phyloP scores from a whole-genome alignment of 2,797 vertebrate species.

The Myripristis murdjan region DNA sequence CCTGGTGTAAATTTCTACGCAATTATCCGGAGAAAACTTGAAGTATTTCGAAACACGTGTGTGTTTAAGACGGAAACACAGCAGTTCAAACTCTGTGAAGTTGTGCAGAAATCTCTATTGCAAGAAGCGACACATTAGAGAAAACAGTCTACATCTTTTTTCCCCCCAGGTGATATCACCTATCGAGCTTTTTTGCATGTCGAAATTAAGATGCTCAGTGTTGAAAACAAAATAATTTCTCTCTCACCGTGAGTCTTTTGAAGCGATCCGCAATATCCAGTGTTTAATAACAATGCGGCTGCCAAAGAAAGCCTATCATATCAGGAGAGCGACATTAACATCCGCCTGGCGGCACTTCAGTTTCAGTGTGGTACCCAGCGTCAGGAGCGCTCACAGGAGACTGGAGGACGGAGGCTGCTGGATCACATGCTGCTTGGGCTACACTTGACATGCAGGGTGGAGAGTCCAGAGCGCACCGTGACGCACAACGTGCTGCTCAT shows the following conservation, averaged over 20 bases:
- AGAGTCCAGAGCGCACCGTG: conserved; percentile 68
- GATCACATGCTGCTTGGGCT: conserved; percentile 76
- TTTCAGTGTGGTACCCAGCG: conserved; percentile 43
- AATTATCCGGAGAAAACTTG: conserved; percentile 6
- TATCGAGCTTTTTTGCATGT: not conserved
- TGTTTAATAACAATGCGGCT: conserved; percentile 10
- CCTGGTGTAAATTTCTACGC: not conserved
- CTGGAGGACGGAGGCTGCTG: conserved; percentile 56
- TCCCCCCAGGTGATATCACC: not conserved
- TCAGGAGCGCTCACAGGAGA: conserved; percentile 63
- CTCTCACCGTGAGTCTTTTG: conserved; percentile 63
- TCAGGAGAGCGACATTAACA: conserved; percentile 18
- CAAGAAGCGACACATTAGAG: too few species aligned
- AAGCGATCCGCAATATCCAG: conserved; percentile 34
- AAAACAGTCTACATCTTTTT: not conserved
- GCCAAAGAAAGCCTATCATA: conserved; percentile 10
- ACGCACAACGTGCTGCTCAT: conserved; percentile 66
- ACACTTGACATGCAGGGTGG: conserved; percentile 66
- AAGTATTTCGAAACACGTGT: not conserved
- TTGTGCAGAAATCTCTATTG: conserved; percentile 15
- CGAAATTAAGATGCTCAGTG: not conserved
- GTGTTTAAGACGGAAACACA: not conserved
- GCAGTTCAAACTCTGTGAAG: conserved; percentile 31
- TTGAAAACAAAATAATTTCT: not conserved
- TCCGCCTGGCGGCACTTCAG: conserved; percentile 41